A percentile compares a stretch with the other conserved stretches of the same genome.
Evolutionary conservation across 2,113 vertebrate genomes (phyloP).

Genomic region (Esox niger): DNA sequence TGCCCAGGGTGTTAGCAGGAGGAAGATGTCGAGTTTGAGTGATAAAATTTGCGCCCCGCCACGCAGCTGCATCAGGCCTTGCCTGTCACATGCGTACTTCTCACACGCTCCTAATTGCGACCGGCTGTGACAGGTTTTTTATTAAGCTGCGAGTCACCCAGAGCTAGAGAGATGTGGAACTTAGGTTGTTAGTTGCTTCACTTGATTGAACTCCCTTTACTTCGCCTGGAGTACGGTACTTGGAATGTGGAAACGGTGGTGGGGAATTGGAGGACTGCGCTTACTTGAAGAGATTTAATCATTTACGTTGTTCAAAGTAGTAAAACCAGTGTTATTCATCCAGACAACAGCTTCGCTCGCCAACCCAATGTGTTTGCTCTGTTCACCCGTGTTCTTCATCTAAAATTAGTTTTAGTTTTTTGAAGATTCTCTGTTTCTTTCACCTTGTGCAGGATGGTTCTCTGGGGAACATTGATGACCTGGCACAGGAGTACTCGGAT

Average conservation of each 20-base stretch:
- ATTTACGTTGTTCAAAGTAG: too few relatives aligned
- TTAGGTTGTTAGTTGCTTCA: background rate
- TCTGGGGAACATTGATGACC: constrained; percentile 89
- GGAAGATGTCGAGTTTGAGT: constrained; percentile 7
- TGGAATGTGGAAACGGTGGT: background rate
- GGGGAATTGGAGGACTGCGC: background rate
- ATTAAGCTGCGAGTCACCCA: background rate
- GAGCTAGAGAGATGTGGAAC: background rate
- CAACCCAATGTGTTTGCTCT: background rate
- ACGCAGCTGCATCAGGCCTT: constrained; percentile 10
- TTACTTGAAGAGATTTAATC: too few relatives aligned
- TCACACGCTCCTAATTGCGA: constrained; percentile 30
- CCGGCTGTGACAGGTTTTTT: constrained; percentile 17
- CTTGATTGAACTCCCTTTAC: background rate
- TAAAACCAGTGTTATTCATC: too few relatives aligned
- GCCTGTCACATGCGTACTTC: constrained; percentile 5
- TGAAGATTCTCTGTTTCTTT: background rate
- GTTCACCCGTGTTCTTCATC: background rate
- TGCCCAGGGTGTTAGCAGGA: background rate
- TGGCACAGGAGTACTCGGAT: constrained; percentile 92
- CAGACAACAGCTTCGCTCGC: too few relatives aligned
- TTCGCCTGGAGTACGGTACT: constrained; percentile 1
- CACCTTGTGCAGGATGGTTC: constrained; percentile 84
- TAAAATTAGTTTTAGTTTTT: background rate
- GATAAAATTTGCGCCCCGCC: constrained; percentile 4